Evolutionary conservation across 2,888 invertebrate genomes (phyloP).

Genomic region (Timandra comae): DNA sequence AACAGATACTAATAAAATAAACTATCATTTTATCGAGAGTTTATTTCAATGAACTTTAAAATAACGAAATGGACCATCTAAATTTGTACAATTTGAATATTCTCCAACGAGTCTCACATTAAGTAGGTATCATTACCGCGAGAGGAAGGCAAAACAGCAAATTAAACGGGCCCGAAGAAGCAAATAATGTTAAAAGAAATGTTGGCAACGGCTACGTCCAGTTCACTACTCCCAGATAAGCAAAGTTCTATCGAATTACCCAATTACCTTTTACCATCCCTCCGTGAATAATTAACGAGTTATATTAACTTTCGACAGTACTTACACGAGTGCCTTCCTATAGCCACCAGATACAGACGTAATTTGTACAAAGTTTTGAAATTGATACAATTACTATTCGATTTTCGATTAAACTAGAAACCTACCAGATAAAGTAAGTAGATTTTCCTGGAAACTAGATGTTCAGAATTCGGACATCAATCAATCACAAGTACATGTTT

Average conservation of each 20-base stretch:
- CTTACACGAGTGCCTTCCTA: slow-evolving; percentile 3
- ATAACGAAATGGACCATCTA: neutral
- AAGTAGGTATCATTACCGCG: slow-evolving; percentile 4
- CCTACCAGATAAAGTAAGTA: too few species aligned
- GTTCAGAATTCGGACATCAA: too few species aligned
- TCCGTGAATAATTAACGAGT: slow-evolving; percentile 10
- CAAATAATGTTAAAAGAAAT: slow-evolving; percentile 2
- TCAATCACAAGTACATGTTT: too few species aligned
- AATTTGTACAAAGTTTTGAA: slow-evolving; percentile 1
- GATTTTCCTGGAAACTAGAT: too few species aligned
- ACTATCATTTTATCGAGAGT: too few species aligned
- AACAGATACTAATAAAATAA: too few species aligned
- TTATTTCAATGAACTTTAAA: too few species aligned
- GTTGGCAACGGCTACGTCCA: slow-evolving; percentile 1
- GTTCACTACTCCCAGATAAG: neutral
- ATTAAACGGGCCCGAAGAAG: slow-evolving; percentile 1
- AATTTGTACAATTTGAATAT: slow-evolving; percentile 1
- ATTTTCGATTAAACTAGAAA: too few species aligned
- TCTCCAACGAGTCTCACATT: neutral
- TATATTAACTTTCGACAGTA: slow-evolving; percentile 11
- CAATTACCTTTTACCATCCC: slow-evolving; percentile 9
- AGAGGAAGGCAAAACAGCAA: slow-evolving; percentile 2
- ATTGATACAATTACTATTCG: slow-evolving; percentile 2
- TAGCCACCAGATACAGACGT: neutral
- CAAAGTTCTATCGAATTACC: slow-evolving; percentile 7